A percentile compares a stretch with the other conserved stretches of the same genome.
Evolutionary conservation across 2,888 invertebrate species (phyloP).

Genomic region (Conomelus anceps): DNA sequence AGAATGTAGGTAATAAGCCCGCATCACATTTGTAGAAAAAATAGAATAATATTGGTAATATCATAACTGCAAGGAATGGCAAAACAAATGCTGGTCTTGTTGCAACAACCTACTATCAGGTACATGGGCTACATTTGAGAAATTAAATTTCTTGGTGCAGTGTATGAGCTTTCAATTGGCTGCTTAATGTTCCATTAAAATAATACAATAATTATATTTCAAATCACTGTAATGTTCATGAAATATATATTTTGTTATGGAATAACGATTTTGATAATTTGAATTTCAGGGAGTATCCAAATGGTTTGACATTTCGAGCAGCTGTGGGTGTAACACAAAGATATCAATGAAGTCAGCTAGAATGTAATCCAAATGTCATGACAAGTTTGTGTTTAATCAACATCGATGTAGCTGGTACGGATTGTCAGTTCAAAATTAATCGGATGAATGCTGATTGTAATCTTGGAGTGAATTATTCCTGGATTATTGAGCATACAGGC

Average conservation of each 20-base stretch:
- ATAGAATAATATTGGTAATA: neutral
- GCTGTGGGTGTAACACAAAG: neutral
- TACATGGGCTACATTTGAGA: no score
- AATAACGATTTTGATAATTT: no score
- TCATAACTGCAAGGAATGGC: neutral
- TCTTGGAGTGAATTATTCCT: neutral
- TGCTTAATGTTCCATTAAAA: no score
- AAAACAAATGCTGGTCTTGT: neutral
- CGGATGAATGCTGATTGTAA: neutral
- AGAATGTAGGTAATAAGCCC: neutral
- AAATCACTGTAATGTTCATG: neutral
- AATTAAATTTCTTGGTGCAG: no score
- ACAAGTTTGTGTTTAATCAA: neutral
- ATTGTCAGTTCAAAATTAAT: neutral
- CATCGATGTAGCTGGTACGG: neutral
- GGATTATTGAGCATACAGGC: neutral
- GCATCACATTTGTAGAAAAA: neutral
- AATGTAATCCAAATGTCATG: neutral
- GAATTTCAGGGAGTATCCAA: no score
- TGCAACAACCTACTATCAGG: neutral
- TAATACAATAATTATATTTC: neutral
- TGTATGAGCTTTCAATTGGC: no score
- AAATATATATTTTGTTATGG: no score
- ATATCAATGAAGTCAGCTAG: neutral
- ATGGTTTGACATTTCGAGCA: no score